Conservation (phyloP, 2,113 vertebrate species). For the Spermophilus dauricus region DNA sequence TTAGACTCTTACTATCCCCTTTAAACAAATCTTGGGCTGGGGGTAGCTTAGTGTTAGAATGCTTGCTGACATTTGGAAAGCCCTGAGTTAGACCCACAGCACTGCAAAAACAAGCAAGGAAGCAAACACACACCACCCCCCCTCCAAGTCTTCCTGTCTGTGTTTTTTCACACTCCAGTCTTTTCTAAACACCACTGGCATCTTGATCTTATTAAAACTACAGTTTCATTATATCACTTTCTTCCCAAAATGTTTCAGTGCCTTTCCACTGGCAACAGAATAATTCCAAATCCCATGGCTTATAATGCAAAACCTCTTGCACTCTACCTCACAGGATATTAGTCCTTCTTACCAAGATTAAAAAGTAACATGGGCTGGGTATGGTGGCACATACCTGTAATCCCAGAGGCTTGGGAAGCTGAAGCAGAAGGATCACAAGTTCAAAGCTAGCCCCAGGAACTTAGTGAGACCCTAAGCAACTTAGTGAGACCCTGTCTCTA, state of each 20-base stretch:
- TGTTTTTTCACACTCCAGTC: not conserved
- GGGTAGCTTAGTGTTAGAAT: not conserved
- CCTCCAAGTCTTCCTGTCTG: not conserved
- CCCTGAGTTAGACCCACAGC: not conserved
- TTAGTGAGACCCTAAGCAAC: too few relatives aligned
- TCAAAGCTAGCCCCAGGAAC: too few relatives aligned
- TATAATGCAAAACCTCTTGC: slow-evolving; percentile 34
- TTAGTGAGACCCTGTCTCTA: too few relatives aligned
- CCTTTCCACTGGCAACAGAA: slow-evolving; percentile 7
- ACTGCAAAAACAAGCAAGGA: not conserved
- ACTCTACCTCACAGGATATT: not conserved
- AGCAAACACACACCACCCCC: not conserved
- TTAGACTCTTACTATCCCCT: not conserved
- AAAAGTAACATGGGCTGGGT: not conserved
- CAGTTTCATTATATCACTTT: slow-evolving; percentile 6
- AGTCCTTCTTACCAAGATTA: not conserved
- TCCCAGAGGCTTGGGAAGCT: too few relatives aligned
- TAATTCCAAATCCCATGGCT: slow-evolving; percentile 1
- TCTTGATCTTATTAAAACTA: slow-evolving; percentile 36
- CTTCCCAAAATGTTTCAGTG: slow-evolving; percentile 48
- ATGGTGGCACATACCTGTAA: too few relatives aligned
- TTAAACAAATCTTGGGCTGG: not conserved
- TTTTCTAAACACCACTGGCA: slow-evolving; percentile 21
- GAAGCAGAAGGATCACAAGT: too few relatives aligned
- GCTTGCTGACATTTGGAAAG: not conserved